Conservation (phyloP, 2,797 vertebrate species). For the Gymnopithys bicolor region DNA sequence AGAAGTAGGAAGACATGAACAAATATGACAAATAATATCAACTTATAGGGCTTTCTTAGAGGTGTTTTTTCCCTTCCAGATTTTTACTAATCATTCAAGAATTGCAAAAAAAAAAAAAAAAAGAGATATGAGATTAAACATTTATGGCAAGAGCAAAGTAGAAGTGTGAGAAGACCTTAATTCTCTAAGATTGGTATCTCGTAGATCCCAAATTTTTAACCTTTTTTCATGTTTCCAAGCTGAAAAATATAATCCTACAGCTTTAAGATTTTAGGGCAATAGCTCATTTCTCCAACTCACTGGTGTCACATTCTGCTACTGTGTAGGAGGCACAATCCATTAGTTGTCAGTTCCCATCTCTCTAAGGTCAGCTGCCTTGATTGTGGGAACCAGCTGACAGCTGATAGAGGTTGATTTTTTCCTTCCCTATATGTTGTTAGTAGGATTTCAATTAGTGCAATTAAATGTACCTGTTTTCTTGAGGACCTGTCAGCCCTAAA, state of each 20-base stretch:
- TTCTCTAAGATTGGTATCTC: background rate
- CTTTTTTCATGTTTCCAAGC: background rate
- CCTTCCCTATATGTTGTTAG: constrained; percentile 1
- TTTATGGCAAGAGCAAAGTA: background rate
- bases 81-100: background rate
- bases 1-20: background rate
- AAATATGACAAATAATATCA: background rate
- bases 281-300: background rate
- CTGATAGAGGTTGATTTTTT: constrained; percentile 29
- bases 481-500: background rate
- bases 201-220: background rate
- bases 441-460: constrained; percentile 32
- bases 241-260: background rate
- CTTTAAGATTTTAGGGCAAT: constrained; percentile 24
- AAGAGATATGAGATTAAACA: background rate
- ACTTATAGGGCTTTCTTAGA: background rate
- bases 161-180: background rate
- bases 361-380: constrained; percentile 46
- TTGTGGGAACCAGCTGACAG: constrained; percentile 21
- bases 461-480: constrained; percentile 37
- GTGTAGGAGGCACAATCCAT: constrained; percentile 42
- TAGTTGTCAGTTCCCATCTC: constrained; percentile 41
- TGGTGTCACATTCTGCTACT: background rate
- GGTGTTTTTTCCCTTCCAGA: background rate
- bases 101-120: background rate